Conservation (phyloP, 23 tunicate species). For the Oikopleura dioica region DNA sequence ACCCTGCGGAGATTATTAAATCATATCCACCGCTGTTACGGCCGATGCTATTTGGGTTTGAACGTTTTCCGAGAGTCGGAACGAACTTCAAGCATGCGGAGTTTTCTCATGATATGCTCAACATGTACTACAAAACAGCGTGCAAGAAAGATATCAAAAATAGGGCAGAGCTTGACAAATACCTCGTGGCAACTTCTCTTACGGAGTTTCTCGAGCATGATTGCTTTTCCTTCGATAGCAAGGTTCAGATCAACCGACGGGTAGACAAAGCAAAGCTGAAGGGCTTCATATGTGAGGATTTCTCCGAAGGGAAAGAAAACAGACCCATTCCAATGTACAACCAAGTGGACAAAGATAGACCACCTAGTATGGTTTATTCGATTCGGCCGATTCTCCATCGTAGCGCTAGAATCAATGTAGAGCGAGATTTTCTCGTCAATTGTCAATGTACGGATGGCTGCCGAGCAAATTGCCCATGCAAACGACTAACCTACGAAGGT, state of each 20-base stretch:
- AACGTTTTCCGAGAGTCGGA: no score
- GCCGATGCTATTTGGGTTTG: no score
- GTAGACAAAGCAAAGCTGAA: conserved; percentile 5
- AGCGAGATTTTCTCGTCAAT: conserved; percentile 18
- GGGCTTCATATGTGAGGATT: neutral
- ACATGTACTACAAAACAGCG: conserved; percentile 40
- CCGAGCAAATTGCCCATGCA: conserved; percentile 68
- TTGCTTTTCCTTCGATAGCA: neutral
- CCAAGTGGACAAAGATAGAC: conserved; percentile 21
- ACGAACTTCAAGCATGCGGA: no score
- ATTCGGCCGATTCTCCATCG: neutral
- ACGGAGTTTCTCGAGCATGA: conserved; percentile 15
- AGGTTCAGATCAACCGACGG: neutral
- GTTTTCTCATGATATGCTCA: no score
- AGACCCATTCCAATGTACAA: conserved; percentile 10
- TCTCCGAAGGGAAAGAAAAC: conserved; percentile 7
- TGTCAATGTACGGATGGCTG: conserved; percentile 89
- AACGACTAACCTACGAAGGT: conserved; percentile 59
- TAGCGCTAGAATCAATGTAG: neutral
- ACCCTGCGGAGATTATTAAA: no score
- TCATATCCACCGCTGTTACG: no score
- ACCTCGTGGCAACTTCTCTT: conserved; percentile 27
- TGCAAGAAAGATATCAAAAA: conserved; percentile 17
- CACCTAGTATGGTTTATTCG: conserved; percentile 14
- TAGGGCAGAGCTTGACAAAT: conserved; percentile 29